Base-by-base conservation (phyloP, 2,888 invertebrate species). In the Coremacera marginata region DNA sequence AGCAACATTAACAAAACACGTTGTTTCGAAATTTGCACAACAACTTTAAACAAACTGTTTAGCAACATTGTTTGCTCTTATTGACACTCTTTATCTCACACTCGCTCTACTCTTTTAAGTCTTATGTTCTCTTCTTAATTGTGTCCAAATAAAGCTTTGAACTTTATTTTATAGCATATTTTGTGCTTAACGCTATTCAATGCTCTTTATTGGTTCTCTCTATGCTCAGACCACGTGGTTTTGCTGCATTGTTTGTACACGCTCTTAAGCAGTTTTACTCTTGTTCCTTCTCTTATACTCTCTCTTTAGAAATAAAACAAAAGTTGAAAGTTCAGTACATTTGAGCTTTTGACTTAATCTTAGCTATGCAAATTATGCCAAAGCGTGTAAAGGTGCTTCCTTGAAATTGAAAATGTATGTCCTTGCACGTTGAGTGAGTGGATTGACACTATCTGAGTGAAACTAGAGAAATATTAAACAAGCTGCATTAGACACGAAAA, bases 351-450 rank as follows among this genome's bases (percentile, higher is more conserved):
- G 8, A 11, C 57, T 22, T 60, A 27, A 44, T 44, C 14, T 14
- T 27, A 55, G 22, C 55, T 19, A 19, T 37, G 19, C 67, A 37
- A 34, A 22, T 44, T 22, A 37, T 22, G 44, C 11, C 60, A 27
- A 27, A 25, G 44, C 67, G 37, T 37, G 37, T 11, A 22, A n/a
- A n/a, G 27, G 27, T 27, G 11, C 22, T 67, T 67, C 67, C 67
- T 67, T 67, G 67, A 67, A 67, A 19, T 67, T 67, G 22, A 67
- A 67, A 67, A 37, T 37, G 9, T 22, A 19, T 67, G 67, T 44
- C 67, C 67, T 67, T 67, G 67, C 67, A n/a, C 14, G 22, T 19
- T n/a, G n/a, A 37, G 11, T 34, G 67, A 9, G 37, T 19, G 37
- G 44, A 60, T 14, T 25, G 57, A 60, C 19, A 11, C 44, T 44